These are phyloP conservation scores for Lycia hirtaria DNA, from an alignment of 2,888 invertebrate genomes.

Conservation along the genomic window DNA sequence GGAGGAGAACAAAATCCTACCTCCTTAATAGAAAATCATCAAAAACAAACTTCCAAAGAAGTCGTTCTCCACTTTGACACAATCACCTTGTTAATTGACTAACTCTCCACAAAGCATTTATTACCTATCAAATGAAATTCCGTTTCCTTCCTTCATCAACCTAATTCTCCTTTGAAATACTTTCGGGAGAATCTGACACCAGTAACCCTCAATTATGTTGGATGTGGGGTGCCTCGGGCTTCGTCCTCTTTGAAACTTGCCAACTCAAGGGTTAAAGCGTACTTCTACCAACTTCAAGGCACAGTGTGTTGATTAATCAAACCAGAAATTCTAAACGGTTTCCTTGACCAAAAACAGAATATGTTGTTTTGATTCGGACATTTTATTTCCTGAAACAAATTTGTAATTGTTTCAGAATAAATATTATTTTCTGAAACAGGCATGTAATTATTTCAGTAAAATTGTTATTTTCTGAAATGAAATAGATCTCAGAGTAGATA, in stretches of 20 bases:
- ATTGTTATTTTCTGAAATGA: no score
- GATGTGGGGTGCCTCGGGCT: conserved; percentile 14
- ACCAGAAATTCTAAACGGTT: conserved; percentile 8
- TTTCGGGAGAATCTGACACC: conserved; percentile 26
- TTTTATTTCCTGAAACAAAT: no score
- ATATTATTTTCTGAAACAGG: no score
- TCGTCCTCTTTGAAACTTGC: conserved; percentile 26
- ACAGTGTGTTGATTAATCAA: conserved; percentile 5
- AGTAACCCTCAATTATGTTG: conserved; percentile 26
- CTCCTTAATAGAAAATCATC: no score
- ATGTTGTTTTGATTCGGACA: no score
- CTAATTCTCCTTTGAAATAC: conserved; percentile 23
- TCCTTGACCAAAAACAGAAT: no score
- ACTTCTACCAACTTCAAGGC: conserved; percentile 16
- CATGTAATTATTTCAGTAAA: no score
- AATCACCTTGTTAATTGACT: conserved; percentile 12
- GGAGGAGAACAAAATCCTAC: no score
- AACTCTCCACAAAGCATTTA: conserved; percentile 13
- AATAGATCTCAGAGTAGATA: no score
- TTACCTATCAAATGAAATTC: conserved; percentile 23
- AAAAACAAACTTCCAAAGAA: neutral
- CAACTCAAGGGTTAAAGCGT: conserved; percentile 28
- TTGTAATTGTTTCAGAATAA: no score
- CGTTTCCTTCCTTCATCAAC: conserved; percentile 8
- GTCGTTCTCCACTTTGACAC: neutral